These are phyloP conservation scores for Dendrolimus pini DNA, from an alignment of 2,888 invertebrate species.

Conservation along the genomic window DNA sequence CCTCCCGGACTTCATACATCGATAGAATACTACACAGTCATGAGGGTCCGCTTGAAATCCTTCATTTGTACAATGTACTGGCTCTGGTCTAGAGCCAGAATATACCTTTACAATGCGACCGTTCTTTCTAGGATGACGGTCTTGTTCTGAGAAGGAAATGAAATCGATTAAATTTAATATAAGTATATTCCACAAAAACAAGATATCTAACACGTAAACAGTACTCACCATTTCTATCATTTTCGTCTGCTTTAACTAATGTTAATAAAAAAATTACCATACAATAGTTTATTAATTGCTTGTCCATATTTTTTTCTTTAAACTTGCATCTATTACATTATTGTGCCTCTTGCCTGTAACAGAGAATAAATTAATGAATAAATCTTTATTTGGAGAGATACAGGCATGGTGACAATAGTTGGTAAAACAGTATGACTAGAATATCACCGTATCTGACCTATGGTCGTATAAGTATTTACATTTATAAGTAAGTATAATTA, in stretches of 20 bases:
- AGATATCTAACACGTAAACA: background rate
- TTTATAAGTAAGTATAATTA: too few relatives aligned
- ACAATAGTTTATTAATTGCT: background rate
- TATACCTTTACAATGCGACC: slow-evolving; percentile 58
- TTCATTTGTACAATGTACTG: slow-evolving; percentile 78
- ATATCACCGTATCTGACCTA: too few relatives aligned
- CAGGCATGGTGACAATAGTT: too few relatives aligned
- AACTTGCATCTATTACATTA: background rate
- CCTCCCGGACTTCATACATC: slow-evolving; percentile 80
- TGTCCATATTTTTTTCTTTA: background rate
- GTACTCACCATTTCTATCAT: background rate
- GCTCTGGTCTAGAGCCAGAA: slow-evolving; percentile 45
- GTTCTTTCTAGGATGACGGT: slow-evolving; percentile 29
- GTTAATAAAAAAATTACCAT: background rate
- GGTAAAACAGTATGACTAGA: too few relatives aligned
- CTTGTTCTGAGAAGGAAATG: slow-evolving; percentile 13
- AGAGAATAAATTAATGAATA: background rate
- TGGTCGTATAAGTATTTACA: too few relatives aligned
- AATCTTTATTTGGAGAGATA: too few relatives aligned
- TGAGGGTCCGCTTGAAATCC: slow-evolving; percentile 84
- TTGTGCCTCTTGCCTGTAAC: background rate
- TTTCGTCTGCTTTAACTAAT: background rate
- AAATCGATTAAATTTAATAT: background rate
- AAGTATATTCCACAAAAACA: too few relatives aligned
- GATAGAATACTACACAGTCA: slow-evolving; percentile 85